These are phyloP conservation scores for Myotis daubentonii DNA, from an alignment of 2,797 vertebrate genomes.

Conservation along the genomic window DNA sequence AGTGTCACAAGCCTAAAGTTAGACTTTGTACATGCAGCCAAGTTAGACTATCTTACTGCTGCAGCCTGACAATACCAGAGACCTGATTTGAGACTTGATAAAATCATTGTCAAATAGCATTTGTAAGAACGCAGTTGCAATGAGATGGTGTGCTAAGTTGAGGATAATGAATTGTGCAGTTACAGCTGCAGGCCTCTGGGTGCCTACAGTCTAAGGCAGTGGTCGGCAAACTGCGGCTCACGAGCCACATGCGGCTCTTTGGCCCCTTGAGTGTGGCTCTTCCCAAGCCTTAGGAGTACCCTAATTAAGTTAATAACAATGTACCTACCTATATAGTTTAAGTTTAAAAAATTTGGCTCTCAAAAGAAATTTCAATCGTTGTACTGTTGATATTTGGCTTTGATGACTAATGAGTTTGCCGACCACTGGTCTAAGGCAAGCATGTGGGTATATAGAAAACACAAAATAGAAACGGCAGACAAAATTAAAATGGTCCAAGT, in stretches of 20 bases:
- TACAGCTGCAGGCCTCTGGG: not conserved
- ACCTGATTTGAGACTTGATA: not conserved
- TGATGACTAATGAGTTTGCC: no score
- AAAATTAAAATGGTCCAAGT: not conserved
- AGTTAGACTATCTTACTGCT: not conserved
- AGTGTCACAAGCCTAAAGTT: constrained; percentile 11
- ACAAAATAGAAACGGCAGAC: not conserved
- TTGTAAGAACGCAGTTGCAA: not conserved
- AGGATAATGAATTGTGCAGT: not conserved
- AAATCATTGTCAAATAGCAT: constrained; percentile 15
- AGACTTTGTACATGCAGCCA: not conserved
- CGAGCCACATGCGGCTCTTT: no score
- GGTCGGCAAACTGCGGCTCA: no score
- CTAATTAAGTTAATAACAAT: no score
- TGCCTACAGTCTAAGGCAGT: not conserved
- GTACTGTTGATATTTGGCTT: no score
- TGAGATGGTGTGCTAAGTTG: not conserved
- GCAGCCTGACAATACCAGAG: not conserved
- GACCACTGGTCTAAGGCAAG: not conserved
- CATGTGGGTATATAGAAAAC: not conserved
- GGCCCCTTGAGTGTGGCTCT: no score
- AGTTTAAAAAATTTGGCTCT: no score
- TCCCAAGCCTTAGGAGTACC: no score
- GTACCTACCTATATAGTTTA: no score
- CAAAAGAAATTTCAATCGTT: no score